Evolutionary conservation across 2,113 vertebrate species (phyloP).

Genomic region (Taxidea taxus): DNA sequence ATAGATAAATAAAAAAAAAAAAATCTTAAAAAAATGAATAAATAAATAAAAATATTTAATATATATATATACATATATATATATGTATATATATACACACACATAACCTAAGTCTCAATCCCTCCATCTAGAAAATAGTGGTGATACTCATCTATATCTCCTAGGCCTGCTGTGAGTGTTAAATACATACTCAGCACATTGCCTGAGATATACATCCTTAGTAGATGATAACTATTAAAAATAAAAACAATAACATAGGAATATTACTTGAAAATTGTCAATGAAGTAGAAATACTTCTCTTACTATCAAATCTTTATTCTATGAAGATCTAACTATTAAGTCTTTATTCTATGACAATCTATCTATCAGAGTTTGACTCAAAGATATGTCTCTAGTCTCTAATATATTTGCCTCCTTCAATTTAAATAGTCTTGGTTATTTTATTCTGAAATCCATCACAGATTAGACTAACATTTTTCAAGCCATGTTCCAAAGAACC

Average conservation of each 20-base stretch:
- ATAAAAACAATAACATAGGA: neutral
- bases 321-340: neutral
- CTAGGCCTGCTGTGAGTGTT: neutral
- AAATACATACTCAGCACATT: neutral
- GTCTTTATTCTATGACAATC: neutral
- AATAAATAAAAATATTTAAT: too few relatives aligned
- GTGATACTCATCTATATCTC: neutral
- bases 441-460: neutral
- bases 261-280: neutral
- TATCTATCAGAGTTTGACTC: neutral
- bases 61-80: too few relatives aligned
- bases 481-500: neutral
- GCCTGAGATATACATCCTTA: neutral
- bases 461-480: neutral
- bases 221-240: neutral
- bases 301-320: neutral
- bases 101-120: neutral
- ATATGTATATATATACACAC: neutral
- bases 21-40: neutral
- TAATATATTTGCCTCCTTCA: neutral
- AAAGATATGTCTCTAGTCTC: neutral
- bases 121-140: neutral
- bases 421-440: neutral
- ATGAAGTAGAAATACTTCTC: neutral
- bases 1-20: too few relatives aligned